These are phyloP conservation scores for Pimpla rufipes DNA, from an alignment of 2,888 invertebrate genomes.

Conservation along the genomic window DNA sequence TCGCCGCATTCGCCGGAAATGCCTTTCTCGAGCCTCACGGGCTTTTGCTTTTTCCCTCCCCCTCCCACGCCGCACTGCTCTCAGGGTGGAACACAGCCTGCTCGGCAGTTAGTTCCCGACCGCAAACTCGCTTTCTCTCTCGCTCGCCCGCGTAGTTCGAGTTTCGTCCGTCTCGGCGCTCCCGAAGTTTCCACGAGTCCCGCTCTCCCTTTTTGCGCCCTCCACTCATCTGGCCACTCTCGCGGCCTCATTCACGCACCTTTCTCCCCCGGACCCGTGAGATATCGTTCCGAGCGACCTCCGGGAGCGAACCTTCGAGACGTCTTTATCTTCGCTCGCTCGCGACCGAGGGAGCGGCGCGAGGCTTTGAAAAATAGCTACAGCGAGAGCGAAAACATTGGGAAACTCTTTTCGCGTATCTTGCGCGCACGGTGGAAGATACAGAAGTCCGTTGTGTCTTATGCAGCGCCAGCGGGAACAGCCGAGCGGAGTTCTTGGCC, in stretches of 20 bases:
- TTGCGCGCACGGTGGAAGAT: background rate
- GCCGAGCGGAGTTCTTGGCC: too few relatives aligned
- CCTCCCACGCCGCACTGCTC: too few relatives aligned
- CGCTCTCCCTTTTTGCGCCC: background rate
- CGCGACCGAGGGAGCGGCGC: too few relatives aligned
- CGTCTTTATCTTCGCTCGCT: background rate
- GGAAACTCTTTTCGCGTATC: background rate
- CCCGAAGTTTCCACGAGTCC: background rate
- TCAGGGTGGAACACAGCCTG: too few relatives aligned
- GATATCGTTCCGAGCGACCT: background rate
- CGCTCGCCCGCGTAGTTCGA: background rate
- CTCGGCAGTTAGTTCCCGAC: background rate
- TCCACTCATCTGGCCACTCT: background rate
- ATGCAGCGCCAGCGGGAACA: too few relatives aligned
- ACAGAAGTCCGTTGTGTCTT: too few relatives aligned
- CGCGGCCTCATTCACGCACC: background rate
- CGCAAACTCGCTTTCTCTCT: background rate
- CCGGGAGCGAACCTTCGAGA: background rate
- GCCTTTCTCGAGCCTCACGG: slow-evolving; percentile 7
- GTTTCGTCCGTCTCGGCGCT: background rate
- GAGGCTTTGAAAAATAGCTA: background rate
- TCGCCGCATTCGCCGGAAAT: slow-evolving; percentile 11
- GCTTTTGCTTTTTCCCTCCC: background rate
- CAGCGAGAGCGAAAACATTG: background rate
- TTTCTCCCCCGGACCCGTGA: background rate